Base-by-base conservation (phyloP, 2,888 invertebrate species). In the Drosophila limbata region DNA sequence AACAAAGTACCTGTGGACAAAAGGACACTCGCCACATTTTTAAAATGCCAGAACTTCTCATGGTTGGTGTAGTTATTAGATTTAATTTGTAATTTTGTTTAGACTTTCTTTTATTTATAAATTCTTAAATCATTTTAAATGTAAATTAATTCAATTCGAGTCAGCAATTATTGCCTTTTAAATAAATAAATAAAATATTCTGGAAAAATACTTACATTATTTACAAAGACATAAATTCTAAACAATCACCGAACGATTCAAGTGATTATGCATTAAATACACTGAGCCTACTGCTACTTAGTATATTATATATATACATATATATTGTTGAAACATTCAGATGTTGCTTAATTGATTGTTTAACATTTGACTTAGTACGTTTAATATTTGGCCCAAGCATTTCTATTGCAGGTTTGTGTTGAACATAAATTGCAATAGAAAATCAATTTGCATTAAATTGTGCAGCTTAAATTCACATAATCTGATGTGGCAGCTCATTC, bases 381-480 rank as follows among this genome's bases (percentile, higher is more conserved):
- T 17, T 4, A 10, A 11, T 33, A 6, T 31, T 13, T 33, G 11
- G 17, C 6, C 2, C n/a, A 28, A 17, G 8, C 2, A 40, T 11
- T 19, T 17, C 33, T 11, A 48, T 11, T 17, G 10, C 5, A 17
- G 15, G 13, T 13, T 13, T 31, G 17, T 31, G 15, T 11, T 13
- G 3, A 11, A 48, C 17, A 17, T 19, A 11, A 48, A 19, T 33
- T 13, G 11, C 28, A 25, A 13, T 13, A 17, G 10, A 19, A 48
- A 48, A 39, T 59, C n/a, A 37, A 40, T 40, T 50, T 40, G 1
- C 11, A 39, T 25, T 11, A 52, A 39, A 52, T 11, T 39, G 8
- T 25, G 35, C 37, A 21, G 35, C n/a, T n/a, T 28, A 15, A 39
- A 53, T 69, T 31, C 53, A 51, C 61, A 68, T 77, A 76, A 77